These are phyloP conservation scores for Cuniculus paca DNA, from an alignment of 2,797 vertebrate genomes.

Conservation along the genomic window DNA sequence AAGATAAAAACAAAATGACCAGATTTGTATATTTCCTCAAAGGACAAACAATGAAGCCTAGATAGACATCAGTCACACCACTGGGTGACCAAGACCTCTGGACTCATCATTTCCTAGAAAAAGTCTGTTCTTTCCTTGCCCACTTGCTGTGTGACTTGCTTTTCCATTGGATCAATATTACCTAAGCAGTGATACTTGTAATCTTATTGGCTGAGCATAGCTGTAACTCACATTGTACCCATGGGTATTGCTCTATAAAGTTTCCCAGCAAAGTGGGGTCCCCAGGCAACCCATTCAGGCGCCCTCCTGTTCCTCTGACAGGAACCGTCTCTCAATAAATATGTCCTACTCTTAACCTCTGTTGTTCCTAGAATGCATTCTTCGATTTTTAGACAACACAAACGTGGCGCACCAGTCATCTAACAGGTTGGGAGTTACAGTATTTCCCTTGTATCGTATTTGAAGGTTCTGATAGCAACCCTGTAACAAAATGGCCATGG, in stretches of 20 bases:
- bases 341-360: too few species aligned
- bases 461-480: background rate
- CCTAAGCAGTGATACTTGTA: background rate
- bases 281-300: background rate
- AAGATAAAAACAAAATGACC: background rate
- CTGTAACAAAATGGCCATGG: background rate
- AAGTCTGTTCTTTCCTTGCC: background rate
- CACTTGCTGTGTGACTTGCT: background rate
- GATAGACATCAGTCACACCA: background rate
- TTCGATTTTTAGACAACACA: background rate
- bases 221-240: background rate
- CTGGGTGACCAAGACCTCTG: background rate
- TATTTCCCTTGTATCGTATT: background rate
- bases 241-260: background rate
- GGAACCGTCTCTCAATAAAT: background rate
- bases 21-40: background rate
- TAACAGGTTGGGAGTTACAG: background rate
- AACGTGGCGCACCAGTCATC: background rate
- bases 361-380: background rate
- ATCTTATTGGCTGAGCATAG: background rate
- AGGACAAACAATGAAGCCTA: background rate
- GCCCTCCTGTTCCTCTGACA: background rate
- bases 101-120: background rate
- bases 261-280: background rate
- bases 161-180: background rate